These are phyloP conservation scores for Pampus argenteus DNA, from an alignment of 2,797 vertebrate species.

Conservation along the genomic window DNA sequence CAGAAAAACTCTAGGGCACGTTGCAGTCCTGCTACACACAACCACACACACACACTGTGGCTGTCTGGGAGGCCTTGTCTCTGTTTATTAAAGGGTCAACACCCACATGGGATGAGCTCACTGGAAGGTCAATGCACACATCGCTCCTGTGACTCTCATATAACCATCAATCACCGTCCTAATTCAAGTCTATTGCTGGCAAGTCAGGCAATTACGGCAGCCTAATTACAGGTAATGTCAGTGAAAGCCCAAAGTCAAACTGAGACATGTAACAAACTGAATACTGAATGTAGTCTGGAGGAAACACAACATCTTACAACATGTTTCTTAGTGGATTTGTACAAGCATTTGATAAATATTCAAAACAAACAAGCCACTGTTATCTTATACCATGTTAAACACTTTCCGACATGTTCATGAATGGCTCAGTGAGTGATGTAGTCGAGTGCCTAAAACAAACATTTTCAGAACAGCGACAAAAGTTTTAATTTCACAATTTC, in stretches of 20 bases:
- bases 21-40: too few relatives aligned
- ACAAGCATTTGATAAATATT: constrained; percentile 71
- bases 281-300: constrained; percentile 49
- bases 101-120: constrained; percentile 56
- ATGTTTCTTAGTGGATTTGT: constrained; percentile 60
- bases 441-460: constrained; percentile 69
- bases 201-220: constrained; percentile 65
- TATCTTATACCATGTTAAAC: constrained; percentile 56
- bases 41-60: constrained; percentile 38
- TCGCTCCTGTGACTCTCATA: constrained; percentile 54
- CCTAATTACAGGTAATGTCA: constrained; percentile 76
- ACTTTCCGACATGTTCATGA: constrained; percentile 47
- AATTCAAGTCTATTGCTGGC: constrained; percentile 48
- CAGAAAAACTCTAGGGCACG: constrained; percentile 51
- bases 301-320: constrained; percentile 66
- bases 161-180: constrained; percentile 68
- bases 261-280: constrained; percentile 56
- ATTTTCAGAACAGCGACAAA: constrained; percentile 70
- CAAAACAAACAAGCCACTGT: constrained; percentile 69
- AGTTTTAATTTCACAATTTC: constrained; percentile 69
- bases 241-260: constrained; percentile 72
- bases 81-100: constrained; percentile 71
- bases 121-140: constrained; percentile 69
- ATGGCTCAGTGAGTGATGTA: constrained; percentile 47
- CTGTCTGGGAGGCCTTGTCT: constrained; percentile 62